Base-by-base conservation (phyloP, 2,113 vertebrate genomes). In the Psephotus haematonotus region DNA sequence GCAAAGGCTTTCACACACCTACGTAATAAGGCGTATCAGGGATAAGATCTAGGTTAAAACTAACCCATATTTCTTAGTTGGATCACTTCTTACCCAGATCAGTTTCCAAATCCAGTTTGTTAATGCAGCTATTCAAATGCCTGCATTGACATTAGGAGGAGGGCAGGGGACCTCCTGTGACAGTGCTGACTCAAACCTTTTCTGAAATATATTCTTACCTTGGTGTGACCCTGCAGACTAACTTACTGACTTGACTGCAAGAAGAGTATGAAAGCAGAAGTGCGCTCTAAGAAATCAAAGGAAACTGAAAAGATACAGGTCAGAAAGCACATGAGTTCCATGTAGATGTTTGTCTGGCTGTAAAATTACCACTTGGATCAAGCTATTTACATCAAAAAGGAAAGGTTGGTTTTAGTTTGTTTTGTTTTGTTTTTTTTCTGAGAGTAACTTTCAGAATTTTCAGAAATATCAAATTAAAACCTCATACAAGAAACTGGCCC, bases 181-280 rank as follows among this genome's bases (percentile, higher is more conserved):
- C 93, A 91, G 33, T 23, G 89, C 83, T 85, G 81, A 91, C 65
- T 91, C 77, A 95, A 90, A 82, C 7, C 52, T 65, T 62, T 37
- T 25, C 88, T 65, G 59, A 86, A 80, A 79, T 15, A 63, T 5
- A 67, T 46, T 64, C 46, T 75, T 74, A 78, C 46, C n/a, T 57
- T 67, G 29, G n/a, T 50, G 46, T 10, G 31, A 81, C 59, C 64
- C 68, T 68, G 55, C 55, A 92, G 53, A 76, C 10, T 16, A 91
- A 87, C 49, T 62, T 57, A 59, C 6, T 52, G 70, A 80, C 37
- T 68, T 28, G 78, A 81, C 52, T 83, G 72, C 47, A 62, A 65
- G 78, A 95, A 65, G 55, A 80, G 86, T 29, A 60, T 24, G 55
- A 94, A 96, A 94, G 76, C 82, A 81, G 72, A 95, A 95, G 52